A percentile compares a stretch with the other conserved stretches of the same genome.
Conservation (phyloP, 2,113 vertebrate genomes). For the Nothobranchius kuhntae region DNA sequence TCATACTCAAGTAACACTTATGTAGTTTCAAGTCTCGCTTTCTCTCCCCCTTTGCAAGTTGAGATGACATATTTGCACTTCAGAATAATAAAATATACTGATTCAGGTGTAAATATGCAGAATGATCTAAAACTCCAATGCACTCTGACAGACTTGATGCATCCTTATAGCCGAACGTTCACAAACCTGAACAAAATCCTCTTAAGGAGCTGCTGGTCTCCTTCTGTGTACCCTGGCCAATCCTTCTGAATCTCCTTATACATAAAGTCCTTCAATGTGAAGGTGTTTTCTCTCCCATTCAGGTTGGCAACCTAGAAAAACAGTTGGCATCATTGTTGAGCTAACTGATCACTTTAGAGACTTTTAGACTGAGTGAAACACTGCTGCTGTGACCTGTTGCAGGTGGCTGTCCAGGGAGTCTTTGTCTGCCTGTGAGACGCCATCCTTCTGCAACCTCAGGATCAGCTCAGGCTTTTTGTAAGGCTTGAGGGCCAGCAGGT, state of each 20-base stretch:
- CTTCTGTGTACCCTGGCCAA: constrained; percentile 96
- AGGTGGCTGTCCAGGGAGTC: constrained; percentile 90
- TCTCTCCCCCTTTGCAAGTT: too few species aligned
- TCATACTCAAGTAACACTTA: too few species aligned
- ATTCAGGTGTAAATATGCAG: too few species aligned
- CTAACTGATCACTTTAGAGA: neutral
- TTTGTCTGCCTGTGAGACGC: constrained; percentile 88
- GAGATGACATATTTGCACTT: too few species aligned
- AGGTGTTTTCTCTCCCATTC: constrained; percentile 90
- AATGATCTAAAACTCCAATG: too few species aligned
- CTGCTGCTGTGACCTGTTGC: constrained; percentile 84
- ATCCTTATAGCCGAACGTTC: too few species aligned
- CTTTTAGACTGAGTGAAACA: neutral
- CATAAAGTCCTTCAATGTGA: constrained; percentile 88
- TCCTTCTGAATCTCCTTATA: constrained; percentile 95
- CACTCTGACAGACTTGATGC: too few species aligned
- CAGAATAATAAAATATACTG: too few species aligned
- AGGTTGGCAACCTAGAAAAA: constrained; percentile 88
- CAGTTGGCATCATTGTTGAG: neutral
- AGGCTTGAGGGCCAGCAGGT: constrained; percentile 95
- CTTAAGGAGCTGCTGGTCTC: constrained; percentile 93
- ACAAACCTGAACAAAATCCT: constrained; percentile 89
- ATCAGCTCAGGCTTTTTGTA: constrained; percentile 96
- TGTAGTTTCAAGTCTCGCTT: too few species aligned
- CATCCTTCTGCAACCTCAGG: constrained; percentile 93